Percentiles rank a stretch among this genome's conserved stretches.
phyloP scores from a whole-genome alignment of 1,140 invertebrate genomes.

The Cydia fagiglandana region DNA sequence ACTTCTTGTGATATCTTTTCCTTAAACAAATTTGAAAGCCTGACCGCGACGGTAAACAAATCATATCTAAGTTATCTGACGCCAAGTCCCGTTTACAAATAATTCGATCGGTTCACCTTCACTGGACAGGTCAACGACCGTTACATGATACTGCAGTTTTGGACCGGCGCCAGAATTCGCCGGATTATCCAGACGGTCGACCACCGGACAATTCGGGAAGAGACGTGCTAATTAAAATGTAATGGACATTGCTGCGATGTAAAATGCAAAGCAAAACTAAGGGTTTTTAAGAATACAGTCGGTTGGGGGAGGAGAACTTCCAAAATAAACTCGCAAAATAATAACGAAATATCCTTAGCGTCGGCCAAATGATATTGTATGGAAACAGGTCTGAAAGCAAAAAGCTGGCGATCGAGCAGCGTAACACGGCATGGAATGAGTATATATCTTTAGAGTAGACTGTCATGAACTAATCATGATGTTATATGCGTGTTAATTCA shows the following conservation, averaged over 20 bases:
- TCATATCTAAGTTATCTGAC: neutral
- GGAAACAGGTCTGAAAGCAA: too few species aligned
- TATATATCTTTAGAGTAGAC: too few species aligned
- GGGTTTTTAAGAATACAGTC: too few species aligned
- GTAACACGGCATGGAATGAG: too few species aligned
- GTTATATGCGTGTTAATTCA: conserved; percentile 34
- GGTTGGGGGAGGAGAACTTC: too few species aligned
- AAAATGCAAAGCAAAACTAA: too few species aligned
- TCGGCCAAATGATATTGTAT: too few species aligned
- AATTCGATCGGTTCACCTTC: conserved; percentile 25
- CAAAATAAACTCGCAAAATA: too few species aligned
- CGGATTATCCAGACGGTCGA: conserved; percentile 17
- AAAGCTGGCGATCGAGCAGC: too few species aligned
- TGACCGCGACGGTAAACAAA: neutral
- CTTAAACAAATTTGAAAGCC: neutral
- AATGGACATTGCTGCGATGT: neutral
- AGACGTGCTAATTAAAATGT: neutral
- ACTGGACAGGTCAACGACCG: conserved; percentile 13
- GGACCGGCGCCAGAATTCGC: conserved; percentile 11
- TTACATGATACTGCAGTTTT: conserved; percentile 7
- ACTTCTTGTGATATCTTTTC: neutral
- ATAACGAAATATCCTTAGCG: too few species aligned
- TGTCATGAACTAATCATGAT: too few species aligned
- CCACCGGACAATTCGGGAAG: neutral
- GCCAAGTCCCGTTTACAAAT: conserved; percentile 4